phyloP scores from a whole-genome alignment of 2,797 vertebrate genomes.

The Glyptemys insculpta region DNA sequence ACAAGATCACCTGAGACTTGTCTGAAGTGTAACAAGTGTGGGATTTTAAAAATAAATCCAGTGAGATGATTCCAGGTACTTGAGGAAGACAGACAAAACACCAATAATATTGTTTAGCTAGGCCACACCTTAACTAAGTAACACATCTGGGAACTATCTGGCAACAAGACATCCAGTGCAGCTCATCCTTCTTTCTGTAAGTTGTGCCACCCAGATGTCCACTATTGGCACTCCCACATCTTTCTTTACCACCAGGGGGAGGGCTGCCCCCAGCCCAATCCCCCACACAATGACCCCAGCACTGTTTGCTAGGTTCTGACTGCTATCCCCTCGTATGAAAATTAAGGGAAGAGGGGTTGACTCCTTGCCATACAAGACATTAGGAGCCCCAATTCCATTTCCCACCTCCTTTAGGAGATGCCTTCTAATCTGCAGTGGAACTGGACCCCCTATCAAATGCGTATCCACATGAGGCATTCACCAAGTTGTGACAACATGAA shows the following conservation, averaged over 20 bases:
- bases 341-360: not conserved
- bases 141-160: not conserved
- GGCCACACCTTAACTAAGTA: not conserved
- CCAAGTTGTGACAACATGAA: not conserved
- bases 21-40: not conserved
- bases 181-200: not conserved
- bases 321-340: not conserved
- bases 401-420: not conserved
- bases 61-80: not conserved
- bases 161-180: not conserved
- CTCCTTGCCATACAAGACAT: not conserved
- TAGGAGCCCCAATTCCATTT: not conserved
- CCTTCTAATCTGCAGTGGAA: not conserved
- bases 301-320: not conserved
- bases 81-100: not conserved
- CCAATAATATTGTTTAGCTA: not conserved
- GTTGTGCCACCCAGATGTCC: not conserved
- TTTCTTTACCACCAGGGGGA: not conserved
- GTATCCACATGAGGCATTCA: not conserved
- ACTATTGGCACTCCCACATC: not conserved
- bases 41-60: not conserved
- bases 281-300: not conserved
- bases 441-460: not conserved
- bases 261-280: not conserved
- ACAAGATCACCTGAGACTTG: not conserved